Base-by-base conservation (phyloP, 23 tunicate genomes). In the Diplosoma virens region DNA sequence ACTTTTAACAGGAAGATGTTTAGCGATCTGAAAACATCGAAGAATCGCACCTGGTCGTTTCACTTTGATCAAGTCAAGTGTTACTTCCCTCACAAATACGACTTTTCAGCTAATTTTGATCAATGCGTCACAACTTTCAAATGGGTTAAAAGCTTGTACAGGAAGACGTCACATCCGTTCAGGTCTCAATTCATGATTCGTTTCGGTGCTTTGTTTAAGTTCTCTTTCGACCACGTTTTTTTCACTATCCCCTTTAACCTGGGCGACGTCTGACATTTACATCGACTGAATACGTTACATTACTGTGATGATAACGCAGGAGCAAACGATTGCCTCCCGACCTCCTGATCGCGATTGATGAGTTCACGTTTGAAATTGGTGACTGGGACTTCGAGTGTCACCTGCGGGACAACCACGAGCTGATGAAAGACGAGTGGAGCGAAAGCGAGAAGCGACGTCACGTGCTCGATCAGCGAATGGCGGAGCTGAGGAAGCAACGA, bases 381-480 rank as follows among this genome's bases (percentile, higher is more conserved):
- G 97, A 92, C 46, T 81, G 97, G 92, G 75, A 53, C 34, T 85
- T 92, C 61, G 97, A 92, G 46, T 85, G 77, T 33, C 87, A 84
- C 30, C 87, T 92, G 58, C 91, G 70, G 55, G 92, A 85, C 66
- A 92, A 92, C 64, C 87, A 85, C 46, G 88, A 82, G 48, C 63
- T 92, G 75, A 92, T 92, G 92, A 63, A 66, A 61, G 97, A 92
- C 53, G 97, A 92, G 48, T 85, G 97, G 92, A 37, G 36, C 63
- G 97, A 92, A 58, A 85, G 92, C 33, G 92, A 85, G 46, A 85
- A 92, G 58, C 45, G 97, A 36, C 52, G 97, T 20, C 63, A 70
- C 29, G 89, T 92, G 27, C 82, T 92, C 28, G 86, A 92, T 76
- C 87, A 85, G 69, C 58, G 88, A 48, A 88, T 92, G 71, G 75